phyloP scores from a whole-genome alignment of 2,888 invertebrate species.

The Suillia variegata region DNA sequence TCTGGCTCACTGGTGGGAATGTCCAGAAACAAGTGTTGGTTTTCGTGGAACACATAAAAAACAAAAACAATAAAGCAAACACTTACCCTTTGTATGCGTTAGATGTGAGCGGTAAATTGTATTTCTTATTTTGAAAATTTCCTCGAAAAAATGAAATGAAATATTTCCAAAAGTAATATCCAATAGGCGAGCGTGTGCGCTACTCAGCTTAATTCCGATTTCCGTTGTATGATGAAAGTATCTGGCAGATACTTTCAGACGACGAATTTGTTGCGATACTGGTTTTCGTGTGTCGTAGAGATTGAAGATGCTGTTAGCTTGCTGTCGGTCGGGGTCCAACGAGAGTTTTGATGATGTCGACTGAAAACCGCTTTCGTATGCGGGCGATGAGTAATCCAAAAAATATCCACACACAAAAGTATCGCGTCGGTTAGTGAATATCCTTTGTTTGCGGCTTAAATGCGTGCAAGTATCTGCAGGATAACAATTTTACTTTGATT shows the following conservation, averaged over 20 bases:
- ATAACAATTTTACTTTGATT: not conserved
- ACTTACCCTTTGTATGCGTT: constrained; percentile 28
- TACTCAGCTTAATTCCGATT: constrained; percentile 45
- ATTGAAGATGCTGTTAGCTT: not conserved
- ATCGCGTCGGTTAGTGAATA: not conserved
- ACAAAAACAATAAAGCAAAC: not conserved
- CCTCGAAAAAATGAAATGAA: no score
- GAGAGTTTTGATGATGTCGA: constrained; percentile 16
- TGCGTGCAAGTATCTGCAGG: not conserved
- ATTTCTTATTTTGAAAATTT: not conserved
- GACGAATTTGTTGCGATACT: not conserved
- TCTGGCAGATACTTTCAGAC: no score
- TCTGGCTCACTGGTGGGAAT: no score
- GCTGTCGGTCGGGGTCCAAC: no score
- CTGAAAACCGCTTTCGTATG: not conserved
- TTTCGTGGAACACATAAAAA: not conserved
- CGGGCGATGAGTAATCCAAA: constrained; percentile 42
- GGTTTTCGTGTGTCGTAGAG: not conserved
- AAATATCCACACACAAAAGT: not conserved
- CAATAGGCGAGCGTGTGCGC: no score
- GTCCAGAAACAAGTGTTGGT: not conserved
- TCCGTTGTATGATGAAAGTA: constrained; percentile 35
- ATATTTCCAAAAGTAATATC: no score
- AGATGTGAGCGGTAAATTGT: constrained; percentile 32
- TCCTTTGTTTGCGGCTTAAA: not conserved